Evolutionary conservation across 2,113 vertebrate species (phyloP).

Genomic region (Neopipo cinnamomea): DNA sequence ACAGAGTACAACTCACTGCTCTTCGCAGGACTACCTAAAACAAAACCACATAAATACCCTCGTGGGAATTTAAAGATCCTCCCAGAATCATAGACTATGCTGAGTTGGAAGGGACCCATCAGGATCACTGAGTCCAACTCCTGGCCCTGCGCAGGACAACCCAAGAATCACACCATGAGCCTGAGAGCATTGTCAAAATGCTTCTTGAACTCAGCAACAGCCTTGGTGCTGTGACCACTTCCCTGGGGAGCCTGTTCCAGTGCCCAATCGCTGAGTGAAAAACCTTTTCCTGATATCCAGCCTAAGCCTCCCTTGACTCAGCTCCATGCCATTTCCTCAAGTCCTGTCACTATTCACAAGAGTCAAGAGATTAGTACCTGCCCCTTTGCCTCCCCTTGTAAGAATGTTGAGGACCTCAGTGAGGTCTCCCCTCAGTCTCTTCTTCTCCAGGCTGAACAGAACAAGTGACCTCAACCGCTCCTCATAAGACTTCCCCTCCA

Average conservation of each 20-base stretch:
- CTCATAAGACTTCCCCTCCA: background rate
- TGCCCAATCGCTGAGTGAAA: background rate
- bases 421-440: background rate
- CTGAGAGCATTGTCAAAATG: background rate
- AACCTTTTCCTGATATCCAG: background rate
- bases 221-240: background rate
- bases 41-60: background rate
- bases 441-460: background rate
- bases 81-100: background rate
- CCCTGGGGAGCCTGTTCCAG: background rate
- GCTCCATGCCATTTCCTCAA: background rate
- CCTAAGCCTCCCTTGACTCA: background rate
- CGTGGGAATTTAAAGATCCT: background rate
- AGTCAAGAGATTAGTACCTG: background rate
- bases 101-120: background rate
- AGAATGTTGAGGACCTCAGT: background rate
- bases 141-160: background rate
- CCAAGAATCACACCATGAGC: background rate
- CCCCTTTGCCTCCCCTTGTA: background rate
- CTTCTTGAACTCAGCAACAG: background rate
- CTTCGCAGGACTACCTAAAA: background rate
- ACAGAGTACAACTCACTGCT: background rate
- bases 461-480: background rate
- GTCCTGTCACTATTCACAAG: background rate
- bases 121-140: background rate